Percentiles rank a stretch among this genome's conserved stretches.
phyloP scores from a whole-genome alignment of 2,113 vertebrate species.

The Motacilla tschutschensis region DNA sequence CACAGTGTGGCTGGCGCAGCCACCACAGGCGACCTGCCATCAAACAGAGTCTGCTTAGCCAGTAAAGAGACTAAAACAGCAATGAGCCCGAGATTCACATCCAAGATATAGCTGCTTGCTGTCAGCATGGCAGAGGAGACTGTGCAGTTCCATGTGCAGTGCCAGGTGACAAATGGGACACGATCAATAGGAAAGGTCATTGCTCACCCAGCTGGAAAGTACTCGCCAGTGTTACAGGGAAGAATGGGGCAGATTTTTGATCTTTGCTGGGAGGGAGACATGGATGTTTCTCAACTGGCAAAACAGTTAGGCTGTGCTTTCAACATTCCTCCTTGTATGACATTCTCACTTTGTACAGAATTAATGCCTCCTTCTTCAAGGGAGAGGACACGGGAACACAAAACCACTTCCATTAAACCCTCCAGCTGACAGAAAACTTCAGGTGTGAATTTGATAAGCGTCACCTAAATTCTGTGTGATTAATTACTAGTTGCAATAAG shows the following conservation, averaged over 20 bases:
- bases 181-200: constrained; percentile 35
- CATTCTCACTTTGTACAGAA: not conserved
- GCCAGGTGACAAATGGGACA: constrained; percentile 37
- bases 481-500: not conserved
- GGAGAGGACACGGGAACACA: not conserved
- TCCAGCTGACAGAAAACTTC: not conserved
- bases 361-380: not conserved
- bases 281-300: not conserved
- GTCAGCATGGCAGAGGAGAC: constrained; percentile 14
- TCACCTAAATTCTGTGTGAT: not conserved
- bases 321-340: not conserved
- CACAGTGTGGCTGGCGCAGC: not conserved
- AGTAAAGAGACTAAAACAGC: constrained; percentile 50
- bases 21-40: not conserved
- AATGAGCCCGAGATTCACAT: constrained; percentile 17
- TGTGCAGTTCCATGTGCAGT: not conserved
- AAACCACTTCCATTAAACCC: constrained; percentile 12
- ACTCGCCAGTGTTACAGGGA: not conserved
- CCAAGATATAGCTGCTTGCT: constrained; percentile 21
- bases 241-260: not conserved
- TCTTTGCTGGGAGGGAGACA: not conserved
- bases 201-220: not conserved
- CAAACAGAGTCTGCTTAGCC: not conserved
- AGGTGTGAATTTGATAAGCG: not conserved
- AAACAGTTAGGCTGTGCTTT: not conserved